These are phyloP conservation scores for Temnothorax rugatulus DNA, from an alignment of 2,888 invertebrate genomes.

Conservation along the genomic window DNA sequence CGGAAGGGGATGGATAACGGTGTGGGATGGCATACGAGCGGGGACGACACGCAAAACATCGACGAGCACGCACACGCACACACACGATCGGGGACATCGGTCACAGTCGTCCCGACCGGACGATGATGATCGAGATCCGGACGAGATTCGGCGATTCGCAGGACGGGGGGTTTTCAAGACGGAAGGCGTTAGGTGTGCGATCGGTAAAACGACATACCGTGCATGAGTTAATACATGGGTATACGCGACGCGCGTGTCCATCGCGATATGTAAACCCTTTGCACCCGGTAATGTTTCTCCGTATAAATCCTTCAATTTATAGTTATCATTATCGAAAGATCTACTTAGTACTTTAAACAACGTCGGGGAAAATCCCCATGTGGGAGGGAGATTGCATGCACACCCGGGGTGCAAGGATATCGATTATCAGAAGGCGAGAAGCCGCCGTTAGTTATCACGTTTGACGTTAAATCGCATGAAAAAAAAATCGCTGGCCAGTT, in stretches of 20 bases:
- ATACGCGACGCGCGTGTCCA: background rate
- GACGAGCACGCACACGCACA: conserved; percentile 74
- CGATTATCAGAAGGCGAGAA: conserved; percentile 42
- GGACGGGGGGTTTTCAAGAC: background rate
- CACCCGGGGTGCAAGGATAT: conserved; percentile 21
- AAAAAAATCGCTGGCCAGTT: conserved; percentile 8
- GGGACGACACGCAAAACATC: conserved; percentile 67
- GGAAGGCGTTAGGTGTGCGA: conserved; percentile 32
- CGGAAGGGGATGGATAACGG: conserved; percentile 44
- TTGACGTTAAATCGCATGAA: conserved; percentile 8
- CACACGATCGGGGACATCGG: conserved; percentile 67
- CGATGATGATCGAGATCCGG: conserved; percentile 16
- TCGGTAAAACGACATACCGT: conserved; percentile 34
- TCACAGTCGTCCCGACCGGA: conserved; percentile 37
- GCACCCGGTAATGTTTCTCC: background rate
- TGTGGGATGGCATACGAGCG: conserved; percentile 58
- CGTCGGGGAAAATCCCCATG: background rate
- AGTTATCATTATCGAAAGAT: conserved; percentile 5
- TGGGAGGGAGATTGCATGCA: background rate
- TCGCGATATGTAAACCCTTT: background rate
- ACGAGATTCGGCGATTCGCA: conserved; percentile 14
- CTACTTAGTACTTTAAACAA: conserved; percentile 1
- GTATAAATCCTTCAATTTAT: conserved; percentile 23
- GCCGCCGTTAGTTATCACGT: conserved; percentile 23
- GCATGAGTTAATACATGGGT: conserved; percentile 6